Percentiles rank a stretch among this genome's conserved stretches.
Evolutionary conservation across 1,140 invertebrate genomes (phyloP).

Genomic region (Drosophila chauvacae): DNA sequence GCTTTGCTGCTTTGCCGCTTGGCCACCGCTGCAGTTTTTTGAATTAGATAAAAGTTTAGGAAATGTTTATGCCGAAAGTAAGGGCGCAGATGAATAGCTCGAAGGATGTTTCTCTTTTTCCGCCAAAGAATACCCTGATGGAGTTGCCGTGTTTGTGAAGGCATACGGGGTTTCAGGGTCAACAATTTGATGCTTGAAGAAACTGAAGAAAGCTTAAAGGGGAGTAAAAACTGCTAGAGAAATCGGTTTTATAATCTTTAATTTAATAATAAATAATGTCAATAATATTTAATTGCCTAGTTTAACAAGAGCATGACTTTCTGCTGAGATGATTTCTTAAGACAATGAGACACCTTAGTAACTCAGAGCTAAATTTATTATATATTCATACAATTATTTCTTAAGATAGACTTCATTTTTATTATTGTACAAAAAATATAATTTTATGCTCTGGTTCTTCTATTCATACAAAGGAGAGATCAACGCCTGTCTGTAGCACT

Average conservation of each 20-base stretch:
- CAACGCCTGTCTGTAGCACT: neutral
- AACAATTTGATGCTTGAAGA: neutral
- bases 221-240: neutral
- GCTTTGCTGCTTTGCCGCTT: slow-evolving; percentile 9
- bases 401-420: too few species aligned
- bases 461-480: too few species aligned
- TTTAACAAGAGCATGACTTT: neutral
- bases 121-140: slow-evolving; percentile 8
- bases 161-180: neutral
- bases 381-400: too few species aligned
- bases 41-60: slow-evolving; percentile 82
- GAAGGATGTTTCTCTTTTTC: slow-evolving; percentile 18
- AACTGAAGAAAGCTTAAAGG: neutral
- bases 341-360: too few species aligned
- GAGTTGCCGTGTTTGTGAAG: neutral
- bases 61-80: slow-evolving; percentile 80
- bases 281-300: neutral
- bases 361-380: too few species aligned
- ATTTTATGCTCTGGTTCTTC: too few species aligned
- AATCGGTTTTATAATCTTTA: neutral
- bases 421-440: neutral
- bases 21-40: slow-evolving; percentile 67
- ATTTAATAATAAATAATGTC: neutral
- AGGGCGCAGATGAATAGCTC: slow-evolving; percentile 46
- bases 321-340: neutral